These are phyloP conservation scores for Musca domestica DNA, from an alignment of 1,140 invertebrate genomes.

Conservation along the genomic window DNA sequence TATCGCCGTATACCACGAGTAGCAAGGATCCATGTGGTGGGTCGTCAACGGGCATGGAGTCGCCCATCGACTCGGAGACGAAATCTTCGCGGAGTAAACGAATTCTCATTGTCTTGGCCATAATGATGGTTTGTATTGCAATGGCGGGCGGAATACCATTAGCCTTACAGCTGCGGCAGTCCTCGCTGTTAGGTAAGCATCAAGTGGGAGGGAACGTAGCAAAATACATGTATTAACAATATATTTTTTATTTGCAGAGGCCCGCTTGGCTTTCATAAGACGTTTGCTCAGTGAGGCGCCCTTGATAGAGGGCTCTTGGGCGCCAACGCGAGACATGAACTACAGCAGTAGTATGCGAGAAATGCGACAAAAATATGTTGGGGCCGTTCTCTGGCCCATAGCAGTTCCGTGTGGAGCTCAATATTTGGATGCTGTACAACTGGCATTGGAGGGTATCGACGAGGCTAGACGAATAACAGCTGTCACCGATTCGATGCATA, in stretches of 20 bases:
- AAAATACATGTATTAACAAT: too few relatives aligned
- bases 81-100: conserved; percentile 39
- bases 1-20: conserved; percentile 35
- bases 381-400: conserved; percentile 65
- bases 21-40: conserved; percentile 5
- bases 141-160: conserved; percentile 57
- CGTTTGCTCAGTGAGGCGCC: conserved; percentile 60
- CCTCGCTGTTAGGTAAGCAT: conserved; percentile 53
- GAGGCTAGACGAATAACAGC: conserved; percentile 59
- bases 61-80: conserved; percentile 8
- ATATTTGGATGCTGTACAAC: conserved; percentile 64
- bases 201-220: too few relatives aligned
- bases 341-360: conserved; percentile 39
- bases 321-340: conserved; percentile 35
- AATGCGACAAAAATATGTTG: conserved; percentile 47
- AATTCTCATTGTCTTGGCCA: conserved; percentile 39
- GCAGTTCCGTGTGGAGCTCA: conserved; percentile 63
- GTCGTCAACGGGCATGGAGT: conserved; percentile 4
- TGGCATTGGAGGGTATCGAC: conserved; percentile 67
- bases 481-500: conserved; percentile 43
- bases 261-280: conserved; percentile 59
- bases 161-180: conserved; percentile 59
- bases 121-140: conserved; percentile 44
- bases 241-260: conserved; percentile 46
- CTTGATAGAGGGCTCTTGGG: conserved; percentile 58